Base-by-base conservation (phyloP, 2,888 invertebrate genomes). In the Diaprepes abbreviatus region DNA sequence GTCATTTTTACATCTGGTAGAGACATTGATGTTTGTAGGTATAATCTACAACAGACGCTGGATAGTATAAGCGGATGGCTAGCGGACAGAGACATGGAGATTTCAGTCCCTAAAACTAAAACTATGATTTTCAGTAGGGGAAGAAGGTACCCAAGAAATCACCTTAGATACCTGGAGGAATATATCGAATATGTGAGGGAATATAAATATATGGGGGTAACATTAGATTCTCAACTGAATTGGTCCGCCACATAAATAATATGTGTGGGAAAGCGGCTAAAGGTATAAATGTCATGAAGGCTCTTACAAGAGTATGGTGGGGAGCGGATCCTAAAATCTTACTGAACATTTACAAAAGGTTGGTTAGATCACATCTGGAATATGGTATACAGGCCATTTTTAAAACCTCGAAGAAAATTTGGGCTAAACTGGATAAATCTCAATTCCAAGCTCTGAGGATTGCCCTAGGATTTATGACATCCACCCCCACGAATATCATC, bases 251-350 rank as follows among this genome's bases (percentile, higher is more conserved):
- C 14, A 33, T 55, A 6, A 14, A 31, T 55, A 12, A 28, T 14
- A 16, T 12, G 7, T 10, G 5, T 5, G 14, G 3, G 2, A 60
- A 28, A 16, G 60, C 60, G 3, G 31, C 19, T 7, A 60, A 28
- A 28, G 60, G 60, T 45, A 60, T 48, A 3, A 60, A 45, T 14
- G 17, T 60, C 3, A 45, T 60, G 45, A 60, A 19, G 16, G 33
- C 45, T 5, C 2, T 60, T 3, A 28, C 6, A 1, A 43, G 48
- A 60, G 19, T 19, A 6, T 60, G 60, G 60, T 60, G 60, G 60
- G 48, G 60, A 17, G 33, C 60, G n/a, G 50, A 50, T 2, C n/a
- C 48, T 7, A 4, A 7, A 6, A 48, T 10, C 19, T 3, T 19
- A 12, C 1, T 21, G 19, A 5, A 17, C 2, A 19, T 48, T 10